A percentile compares a stretch with the other conserved stretches of the same genome.
phyloP scores from a whole-genome alignment of 2,113 vertebrate genomes.

The Emydura subglobosa region DNA sequence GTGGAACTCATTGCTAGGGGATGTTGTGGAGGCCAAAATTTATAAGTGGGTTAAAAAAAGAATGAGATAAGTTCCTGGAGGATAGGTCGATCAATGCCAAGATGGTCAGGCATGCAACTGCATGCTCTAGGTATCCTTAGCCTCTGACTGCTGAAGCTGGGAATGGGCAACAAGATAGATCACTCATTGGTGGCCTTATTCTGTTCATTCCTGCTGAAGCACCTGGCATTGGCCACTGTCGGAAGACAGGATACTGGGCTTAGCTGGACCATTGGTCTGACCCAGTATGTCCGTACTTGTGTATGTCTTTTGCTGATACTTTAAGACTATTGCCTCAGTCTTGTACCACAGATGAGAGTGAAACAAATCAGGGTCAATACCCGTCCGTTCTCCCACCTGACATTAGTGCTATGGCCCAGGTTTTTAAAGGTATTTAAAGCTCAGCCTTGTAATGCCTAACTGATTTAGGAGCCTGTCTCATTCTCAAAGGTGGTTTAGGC shows the following conservation, averaged over 20 bases:
- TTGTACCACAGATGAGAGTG: neutral
- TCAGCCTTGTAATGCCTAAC: neutral
- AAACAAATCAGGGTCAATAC: slow-evolving; percentile 5
- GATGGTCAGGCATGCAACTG: neutral
- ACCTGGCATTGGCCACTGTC: neutral
- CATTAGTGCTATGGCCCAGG: neutral
- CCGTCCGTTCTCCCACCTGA: neutral
- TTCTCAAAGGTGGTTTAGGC: neutral
- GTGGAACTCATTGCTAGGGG: neutral
- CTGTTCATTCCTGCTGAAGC: neutral
- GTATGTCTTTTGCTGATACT: neutral
- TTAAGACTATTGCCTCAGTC: neutral
- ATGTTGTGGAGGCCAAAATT: neutral
- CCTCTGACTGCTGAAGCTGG: neutral
- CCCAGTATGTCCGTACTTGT: neutral
- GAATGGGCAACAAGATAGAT: neutral
- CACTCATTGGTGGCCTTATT: neutral
- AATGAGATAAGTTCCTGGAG: neutral
- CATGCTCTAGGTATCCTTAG: neutral
- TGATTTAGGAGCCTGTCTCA: neutral
- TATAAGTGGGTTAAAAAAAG: neutral
- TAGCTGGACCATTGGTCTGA: neutral
- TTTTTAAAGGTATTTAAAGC: neutral
- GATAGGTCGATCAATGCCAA: neutral
- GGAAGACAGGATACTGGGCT: neutral